Evolutionary conservation across 2,888 invertebrate species (phyloP), one percentile per base, ranked within the genome.

Genomic region (Papilio elwesi): DNA sequence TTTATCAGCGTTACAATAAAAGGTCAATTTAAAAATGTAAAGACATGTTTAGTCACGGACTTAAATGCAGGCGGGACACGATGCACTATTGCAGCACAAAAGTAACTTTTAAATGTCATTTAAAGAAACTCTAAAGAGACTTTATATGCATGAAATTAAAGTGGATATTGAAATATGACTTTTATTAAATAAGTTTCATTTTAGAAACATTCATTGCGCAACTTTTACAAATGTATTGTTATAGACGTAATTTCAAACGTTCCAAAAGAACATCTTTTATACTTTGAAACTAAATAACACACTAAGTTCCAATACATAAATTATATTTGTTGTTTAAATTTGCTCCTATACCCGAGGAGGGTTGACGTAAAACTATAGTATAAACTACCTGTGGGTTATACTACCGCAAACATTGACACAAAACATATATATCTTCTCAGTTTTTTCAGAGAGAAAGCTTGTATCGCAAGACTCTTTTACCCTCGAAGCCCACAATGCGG

Each of bases 41-140:
- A 43, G 47, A 15, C 59, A n/a, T 49, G 36, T 49, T 57, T 49
- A 59, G 68, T 59, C 68, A 59, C 57, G 48, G 57, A 57, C 59
- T 57, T 26, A n/a, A 48, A n/a, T n/a, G 57, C 49, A 68, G 49
- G 11, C 49, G 38, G 49, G 57, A 68, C 68, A 68, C 49, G 57
- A 68, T 59, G 49, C 48, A 57, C 13, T 68, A 16, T 57, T 68
- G 68, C 57, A 57, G 9, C 36, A 55, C 55, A 55, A n/a, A 53
- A 38, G 2, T 43, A n/a, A 55, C 67, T 53, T 68, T 57, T 57
- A 57, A 68, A 68, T 68, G 68, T 9, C 68, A 68, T 68, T 68
- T 57, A 13, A 57, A 49, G 26, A 13, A 0, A 6, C 47, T 26
- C 3, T 65, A 36, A 47, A 48, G 10, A 43, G n/a, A 49, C 13